Conservation (phyloP, 2,888 invertebrate species). For the Andrena flavipes region DNA sequence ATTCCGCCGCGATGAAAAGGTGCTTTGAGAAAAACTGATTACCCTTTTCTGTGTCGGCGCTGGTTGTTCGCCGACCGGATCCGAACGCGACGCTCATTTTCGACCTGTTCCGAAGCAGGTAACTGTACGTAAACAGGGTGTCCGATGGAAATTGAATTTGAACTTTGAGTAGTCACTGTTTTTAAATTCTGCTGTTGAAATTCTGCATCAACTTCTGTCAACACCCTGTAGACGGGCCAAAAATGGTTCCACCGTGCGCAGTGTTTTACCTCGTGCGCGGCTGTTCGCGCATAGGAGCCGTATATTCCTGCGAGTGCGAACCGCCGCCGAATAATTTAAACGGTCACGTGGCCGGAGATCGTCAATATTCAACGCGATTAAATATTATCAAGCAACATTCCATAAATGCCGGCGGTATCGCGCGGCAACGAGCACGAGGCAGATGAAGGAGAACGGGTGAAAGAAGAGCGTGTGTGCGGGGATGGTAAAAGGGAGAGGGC, state of each 20-base stretch:
- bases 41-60: not conserved
- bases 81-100: not conserved
- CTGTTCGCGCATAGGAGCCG: not conserved
- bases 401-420: slow-evolving; percentile 72
- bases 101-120: not conserved
- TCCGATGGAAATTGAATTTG: too few species aligned
- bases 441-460: slow-evolving; percentile 37
- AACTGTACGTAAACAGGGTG: too few species aligned
- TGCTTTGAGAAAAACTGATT: slow-evolving; percentile 45
- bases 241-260: not conserved
- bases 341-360: slow-evolving; percentile 32
- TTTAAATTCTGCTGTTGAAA: too few species aligned
- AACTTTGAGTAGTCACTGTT: too few species aligned
- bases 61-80: not conserved
- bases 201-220: too few species aligned
- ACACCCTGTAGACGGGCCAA: not conserved
- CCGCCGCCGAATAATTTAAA: slow-evolving; percentile 45
- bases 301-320: not conserved
- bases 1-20: slow-evolving; percentile 41
- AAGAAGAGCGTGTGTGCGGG: slow-evolving; percentile 33
- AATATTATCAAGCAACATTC: slow-evolving; percentile 80
- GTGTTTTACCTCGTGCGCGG: not conserved
- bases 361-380: slow-evolving; percentile 79
- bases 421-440: slow-evolving; percentile 44
- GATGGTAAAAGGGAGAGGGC: slow-evolving; percentile 38